Evolutionary conservation across 2,113 vertebrate genomes (phyloP).

Genomic region (Periophthalmodon schlosseri): DNA sequence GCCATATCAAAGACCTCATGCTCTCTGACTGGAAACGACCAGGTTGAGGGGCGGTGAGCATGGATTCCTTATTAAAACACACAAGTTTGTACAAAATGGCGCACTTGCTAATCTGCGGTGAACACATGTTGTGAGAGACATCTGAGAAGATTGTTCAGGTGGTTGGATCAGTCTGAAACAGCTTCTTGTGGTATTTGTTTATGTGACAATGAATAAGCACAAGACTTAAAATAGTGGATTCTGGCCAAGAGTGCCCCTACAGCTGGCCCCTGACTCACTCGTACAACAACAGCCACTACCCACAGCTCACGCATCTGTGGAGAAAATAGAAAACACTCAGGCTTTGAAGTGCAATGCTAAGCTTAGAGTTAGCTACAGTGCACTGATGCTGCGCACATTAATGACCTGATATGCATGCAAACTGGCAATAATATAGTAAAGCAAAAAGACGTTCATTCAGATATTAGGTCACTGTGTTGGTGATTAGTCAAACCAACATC

Average conservation of each 20-base stretch:
- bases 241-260: constrained; percentile 47
- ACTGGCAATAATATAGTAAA: constrained; percentile 18
- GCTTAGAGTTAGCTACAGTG: constrained; percentile 8
- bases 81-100: constrained; percentile 49
- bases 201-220: constrained; percentile 65
- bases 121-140: constrained; percentile 51
- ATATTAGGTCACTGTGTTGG: constrained; percentile 51
- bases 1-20: constrained; percentile 74
- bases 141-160: constrained; percentile 53
- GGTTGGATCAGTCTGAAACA: constrained; percentile 41
- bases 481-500: constrained; percentile 66
- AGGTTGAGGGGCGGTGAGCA: constrained; percentile 23
- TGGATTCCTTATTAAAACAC: constrained; percentile 50
- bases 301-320: neutral
- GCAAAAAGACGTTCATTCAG: constrained; percentile 17
- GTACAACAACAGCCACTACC: constrained; percentile 17
- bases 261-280: constrained; percentile 62
- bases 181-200: constrained; percentile 62
- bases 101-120: constrained; percentile 24
- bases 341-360: constrained; percentile 53
- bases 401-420: constrained; percentile 6
- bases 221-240: constrained; percentile 56
- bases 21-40: constrained; percentile 59
- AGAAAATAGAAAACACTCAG: constrained; percentile 10
- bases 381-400: neutral